Evolutionary conservation across 2,113 vertebrate genomes (phyloP).

Genomic region (Chrysemys picta): DNA sequence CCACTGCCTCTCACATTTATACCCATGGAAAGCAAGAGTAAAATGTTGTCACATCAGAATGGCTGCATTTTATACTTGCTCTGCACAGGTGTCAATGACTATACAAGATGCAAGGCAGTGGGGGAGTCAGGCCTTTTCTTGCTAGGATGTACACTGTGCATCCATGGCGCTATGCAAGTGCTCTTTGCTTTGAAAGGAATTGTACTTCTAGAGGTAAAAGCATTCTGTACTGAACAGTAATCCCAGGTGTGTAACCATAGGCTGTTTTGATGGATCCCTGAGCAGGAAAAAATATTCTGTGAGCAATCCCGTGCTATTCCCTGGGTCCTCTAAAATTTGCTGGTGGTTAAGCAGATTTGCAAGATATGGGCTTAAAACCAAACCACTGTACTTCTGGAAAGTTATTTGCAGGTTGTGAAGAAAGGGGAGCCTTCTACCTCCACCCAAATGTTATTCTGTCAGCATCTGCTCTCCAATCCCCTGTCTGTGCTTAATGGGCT

Average conservation of each 20-base stretch:
- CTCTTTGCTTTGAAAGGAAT: background rate
- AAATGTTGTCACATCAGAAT: background rate
- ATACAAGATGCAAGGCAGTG: background rate
- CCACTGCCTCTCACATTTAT: background rate
- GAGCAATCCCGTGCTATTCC: background rate
- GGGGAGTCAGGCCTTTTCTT: background rate
- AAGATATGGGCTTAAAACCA: background rate
- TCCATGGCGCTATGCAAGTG: background rate
- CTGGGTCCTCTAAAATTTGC: background rate
- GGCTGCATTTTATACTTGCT: background rate
- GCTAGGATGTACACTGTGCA: background rate
- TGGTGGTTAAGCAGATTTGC: background rate
- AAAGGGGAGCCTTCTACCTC: background rate
- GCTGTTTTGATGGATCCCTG: background rate
- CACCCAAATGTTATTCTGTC: background rate
- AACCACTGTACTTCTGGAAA: background rate
- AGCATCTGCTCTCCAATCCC: background rate
- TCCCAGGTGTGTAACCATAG: background rate
- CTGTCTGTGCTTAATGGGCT: background rate
- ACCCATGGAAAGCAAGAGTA: background rate
- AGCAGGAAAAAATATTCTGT: background rate
- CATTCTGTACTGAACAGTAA: background rate
- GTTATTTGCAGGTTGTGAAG: background rate
- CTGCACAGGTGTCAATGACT: background rate
- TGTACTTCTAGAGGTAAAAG: background rate